phyloP scores from a whole-genome alignment of 2,113 vertebrate species.

The Parotia lawesii region DNA sequence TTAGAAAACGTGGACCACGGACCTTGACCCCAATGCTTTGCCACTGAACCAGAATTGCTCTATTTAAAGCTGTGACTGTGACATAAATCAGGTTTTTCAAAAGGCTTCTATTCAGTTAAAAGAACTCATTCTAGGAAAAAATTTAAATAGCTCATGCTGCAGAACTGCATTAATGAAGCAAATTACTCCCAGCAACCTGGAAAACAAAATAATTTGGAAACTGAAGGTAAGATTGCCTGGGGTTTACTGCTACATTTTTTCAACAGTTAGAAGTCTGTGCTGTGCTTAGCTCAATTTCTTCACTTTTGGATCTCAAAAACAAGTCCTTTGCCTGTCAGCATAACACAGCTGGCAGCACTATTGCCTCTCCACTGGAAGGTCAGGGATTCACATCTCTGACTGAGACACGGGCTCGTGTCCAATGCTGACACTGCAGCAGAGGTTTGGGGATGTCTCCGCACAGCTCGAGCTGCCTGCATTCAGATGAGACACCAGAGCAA shows the following conservation, averaged over 20 bases:
- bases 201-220: constrained; percentile 46
- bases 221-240: neutral
- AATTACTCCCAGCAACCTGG: constrained; percentile 10
- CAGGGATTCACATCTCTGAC: constrained; percentile 29
- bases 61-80: neutral
- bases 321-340: constrained; percentile 34
- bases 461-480: neutral
- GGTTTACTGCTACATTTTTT: neutral
- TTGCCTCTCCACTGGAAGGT: constrained; percentile 33
- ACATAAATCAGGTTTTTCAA: constrained; percentile 9
- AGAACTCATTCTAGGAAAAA: neutral
- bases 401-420: constrained; percentile 27
- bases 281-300: constrained; percentile 24
- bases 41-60: neutral
- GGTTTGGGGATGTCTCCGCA: neutral
- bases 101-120: constrained; percentile 13
- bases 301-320: neutral
- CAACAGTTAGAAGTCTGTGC: neutral
- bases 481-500: neutral
- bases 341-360: constrained; percentile 54
- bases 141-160: neutral
- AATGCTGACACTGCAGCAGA: constrained; percentile 51
- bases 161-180: constrained; percentile 21
- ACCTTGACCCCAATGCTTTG: neutral
- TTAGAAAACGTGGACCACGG: neutral